Evolutionary conservation across 2,888 invertebrate genomes (phyloP), one percentile per base, ranked within the genome.

Genomic region (Halictus ligatus): DNA sequence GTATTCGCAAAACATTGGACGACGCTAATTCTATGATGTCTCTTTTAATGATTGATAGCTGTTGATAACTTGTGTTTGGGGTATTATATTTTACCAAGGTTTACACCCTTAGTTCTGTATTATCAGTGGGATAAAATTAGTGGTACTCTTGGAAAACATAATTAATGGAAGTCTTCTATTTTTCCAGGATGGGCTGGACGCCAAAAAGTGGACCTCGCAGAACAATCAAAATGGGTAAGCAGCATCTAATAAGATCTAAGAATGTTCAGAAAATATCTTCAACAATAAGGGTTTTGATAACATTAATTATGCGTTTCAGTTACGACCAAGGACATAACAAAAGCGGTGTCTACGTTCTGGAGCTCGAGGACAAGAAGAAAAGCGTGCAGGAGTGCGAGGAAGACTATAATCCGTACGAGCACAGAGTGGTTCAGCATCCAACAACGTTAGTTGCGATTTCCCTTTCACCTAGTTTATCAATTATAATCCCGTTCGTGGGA

Each of bases 401-500:
- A 25, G 96, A 96, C 83, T 97, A 97, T 91, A 97, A 97, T 89
- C 97, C 97, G 0, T 97, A 97, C 91, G 95, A 96, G 80, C 96
- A 97, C 93, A 95, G 97, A 91, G 96, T 96, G 2, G 97, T 97
- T 43, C 96, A 96, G 71, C 97, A 97, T 94, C 97, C 97, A 2
- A 97, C 97, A 46, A 97, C 97, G 97, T 97, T 94, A 97, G 97
- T 96, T 48, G 10, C 43, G n/a, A n/a, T n/a, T 12, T n/a, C 18
- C 40, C 43, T 40, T 40, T 69, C 40, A 40, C 35, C 21, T 10
- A 40, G 12, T 18, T 64, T 64, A 15, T 64, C 18, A 18, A 29
- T 64, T 64, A 35, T 18, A 58, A 35, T 64, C 18, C 13, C 7
- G 15, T 29, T 29, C 64, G 18, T 64, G 29, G 8, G 29, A 35